Evolutionary conservation across 1,140 invertebrate genomes (phyloP).

Genomic region (Pentalonia nigronervosa): DNA sequence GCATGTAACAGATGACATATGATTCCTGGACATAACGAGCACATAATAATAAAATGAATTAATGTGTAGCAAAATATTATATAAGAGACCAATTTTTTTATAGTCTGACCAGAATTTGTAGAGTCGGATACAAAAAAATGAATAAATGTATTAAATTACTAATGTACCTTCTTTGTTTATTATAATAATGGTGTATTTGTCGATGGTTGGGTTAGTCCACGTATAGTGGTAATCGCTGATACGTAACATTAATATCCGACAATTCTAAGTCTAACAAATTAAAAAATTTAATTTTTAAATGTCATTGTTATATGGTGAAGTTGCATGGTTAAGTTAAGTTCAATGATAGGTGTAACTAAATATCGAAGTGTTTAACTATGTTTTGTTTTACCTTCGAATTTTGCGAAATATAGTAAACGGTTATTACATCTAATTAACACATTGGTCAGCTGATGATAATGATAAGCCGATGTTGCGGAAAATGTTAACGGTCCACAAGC

Average conservation of each 20-base stretch:
- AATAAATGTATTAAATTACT: too few relatives aligned
- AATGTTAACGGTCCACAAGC: conserved; percentile 10
- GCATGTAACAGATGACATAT: not conserved
- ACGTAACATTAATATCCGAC: too few relatives aligned
- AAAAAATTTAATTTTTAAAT: too few relatives aligned
- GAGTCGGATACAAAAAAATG: too few relatives aligned
- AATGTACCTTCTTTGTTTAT: too few relatives aligned
- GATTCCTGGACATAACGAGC: not conserved
- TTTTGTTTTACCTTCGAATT: not conserved
- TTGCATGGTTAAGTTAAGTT: too few relatives aligned
- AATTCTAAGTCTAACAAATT: too few relatives aligned
- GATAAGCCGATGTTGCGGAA: not conserved
- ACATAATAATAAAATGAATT: not conserved
- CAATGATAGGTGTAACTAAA: too few relatives aligned
- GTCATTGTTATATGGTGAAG: too few relatives aligned
- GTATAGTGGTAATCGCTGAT: too few relatives aligned
- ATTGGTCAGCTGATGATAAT: not conserved
- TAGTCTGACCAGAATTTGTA: not conserved
- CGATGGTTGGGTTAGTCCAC: too few relatives aligned
- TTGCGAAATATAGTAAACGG: not conserved
- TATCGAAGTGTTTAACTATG: not conserved
- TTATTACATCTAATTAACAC: not conserved
- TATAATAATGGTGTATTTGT: too few relatives aligned
- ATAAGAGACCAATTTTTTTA: not conserved
- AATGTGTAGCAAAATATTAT: not conserved